Base-by-base conservation (phyloP, 1,140 invertebrate species). In the Oncopodura yosiiana region DNA sequence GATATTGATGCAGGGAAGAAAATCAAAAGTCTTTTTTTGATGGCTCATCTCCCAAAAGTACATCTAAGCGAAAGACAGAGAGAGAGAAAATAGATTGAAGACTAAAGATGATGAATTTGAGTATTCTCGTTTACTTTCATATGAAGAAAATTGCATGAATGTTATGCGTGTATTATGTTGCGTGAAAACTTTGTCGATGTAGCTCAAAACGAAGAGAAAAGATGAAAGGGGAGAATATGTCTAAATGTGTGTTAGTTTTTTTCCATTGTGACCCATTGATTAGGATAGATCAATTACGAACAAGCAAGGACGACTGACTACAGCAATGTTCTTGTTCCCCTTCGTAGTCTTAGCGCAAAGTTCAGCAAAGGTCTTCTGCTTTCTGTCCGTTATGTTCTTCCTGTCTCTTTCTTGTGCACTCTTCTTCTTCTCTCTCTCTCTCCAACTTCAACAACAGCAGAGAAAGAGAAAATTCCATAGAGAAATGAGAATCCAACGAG, bases 231-330 rank as follows among this genome's bases (percentile, higher is more conserved):
- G 16, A 16, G 6, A 14, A 36, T 36, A 36, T 36, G 6, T 36
- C 19, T 41, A 46, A 46, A 46, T 46, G 49, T 52, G 34, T 37
- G 37, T 52, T 53, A 42, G 51, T 18, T 53, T 36, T 34, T 56
- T 48, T 50, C 54, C 48, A 56, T 56, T 56, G 54, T 56, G 54
- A 56, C 54, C 53, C 54, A 56, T 56, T 56, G 54, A 56, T 56
- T 56, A 56, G 54, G 53, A 56, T 56, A 48, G 54, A 56, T 56
- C 54, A 56, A 56, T 56, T 56, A 56, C 54, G 26, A 23, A 30
- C 26, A n/a, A 32, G 27, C 43, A 23, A 19, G 14, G 34, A 21
- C 37, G 6, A 39, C 5, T 5, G n/a, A 18, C 37, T 16, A 14
- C 11, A 39, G n/a, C n/a, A n/a, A n/a, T n/a, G n/a, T n/a, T n/a